Evolutionary conservation across 2,888 invertebrate species (phyloP), one percentile per base, ranked within the genome.

Genomic region (Ernsta delagoae): DNA sequence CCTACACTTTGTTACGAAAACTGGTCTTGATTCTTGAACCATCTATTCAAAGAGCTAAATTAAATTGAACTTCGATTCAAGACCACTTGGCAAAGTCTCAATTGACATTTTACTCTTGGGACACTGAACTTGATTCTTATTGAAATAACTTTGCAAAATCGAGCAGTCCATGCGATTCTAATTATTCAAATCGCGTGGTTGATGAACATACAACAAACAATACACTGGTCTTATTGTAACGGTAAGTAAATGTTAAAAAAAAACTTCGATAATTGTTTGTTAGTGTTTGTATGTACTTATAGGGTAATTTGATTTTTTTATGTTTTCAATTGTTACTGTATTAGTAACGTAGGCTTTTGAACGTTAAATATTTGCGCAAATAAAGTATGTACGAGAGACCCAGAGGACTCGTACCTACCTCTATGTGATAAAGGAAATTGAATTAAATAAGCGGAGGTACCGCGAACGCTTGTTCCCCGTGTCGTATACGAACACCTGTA

Each of bases 391-490:
- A 16, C n/a, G n/a, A n/a, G n/a, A n/a, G n/a, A n/a, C 70, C 61
- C 70, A 67, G 53, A 68, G 61, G 68, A 54, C 34, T 1, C 16
- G 31, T 34, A 67, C 39, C 45, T 67, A 36, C 54, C 45, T 45
- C 64, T 59, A 59, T 48, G 72, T 68, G 45, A 56, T 56, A 68
- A 62, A 68, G 68, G 62, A 85, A 84, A 88, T 85, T 86, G 81
- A 86, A 81, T 89, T 70, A 78, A 85, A 85, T 83, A 79, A 79
- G 75, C 76, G 77, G 80, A 76, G 72, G 63, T 78, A 75, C 74
- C 79, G 75, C 71, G 72, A 59, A 70, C 70, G 78, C 75, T 74
- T 77, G 79, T 80, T 80, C 80, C 9, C 7, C 39, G 39, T 80
- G n/a, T n/a, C n/a, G n/a, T n/a, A n/a, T n/a, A n/a, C n/a, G n/a